These are phyloP conservation scores for Lophius piscatorius DNA, from an alignment of 2,113 vertebrate species.

Conservation along the genomic window DNA sequence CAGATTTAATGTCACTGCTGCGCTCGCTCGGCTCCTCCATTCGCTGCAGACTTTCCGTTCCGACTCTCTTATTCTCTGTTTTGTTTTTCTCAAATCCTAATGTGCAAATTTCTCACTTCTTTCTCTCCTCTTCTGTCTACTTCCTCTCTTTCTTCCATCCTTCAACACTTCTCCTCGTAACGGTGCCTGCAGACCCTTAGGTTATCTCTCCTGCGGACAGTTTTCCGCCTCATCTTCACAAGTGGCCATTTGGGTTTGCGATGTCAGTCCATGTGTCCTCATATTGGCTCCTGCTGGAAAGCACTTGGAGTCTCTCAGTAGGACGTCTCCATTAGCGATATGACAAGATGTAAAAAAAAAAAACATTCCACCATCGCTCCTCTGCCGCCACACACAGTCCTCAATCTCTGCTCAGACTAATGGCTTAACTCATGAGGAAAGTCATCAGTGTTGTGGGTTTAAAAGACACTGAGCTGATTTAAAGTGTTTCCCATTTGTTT, in stretches of 20 bases:
- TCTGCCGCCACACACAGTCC: constrained; percentile 2
- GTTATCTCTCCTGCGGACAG: too few relatives aligned
- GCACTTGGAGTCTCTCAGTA: constrained; percentile 76
- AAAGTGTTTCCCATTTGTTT: constrained; percentile 15
- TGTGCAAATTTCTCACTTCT: too few relatives aligned
- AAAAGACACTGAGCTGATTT: constrained; percentile 57
- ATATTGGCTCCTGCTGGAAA: constrained; percentile 42
- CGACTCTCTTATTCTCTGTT: constrained; percentile 14
- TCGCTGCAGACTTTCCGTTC: constrained; percentile 15
- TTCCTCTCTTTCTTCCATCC: too few relatives aligned
- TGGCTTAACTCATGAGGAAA: constrained; percentile 76
- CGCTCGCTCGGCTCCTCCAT: constrained; percentile 33
- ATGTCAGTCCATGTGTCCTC: constrained; percentile 43
- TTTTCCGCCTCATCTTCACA: too few relatives aligned
- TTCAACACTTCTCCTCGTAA: too few relatives aligned
- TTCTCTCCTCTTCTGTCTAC: too few relatives aligned
- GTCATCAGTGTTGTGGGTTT: constrained; percentile 62
- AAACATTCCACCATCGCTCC: constrained; percentile 19
- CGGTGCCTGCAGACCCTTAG: too few relatives aligned
- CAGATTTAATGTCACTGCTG: constrained; percentile 82
- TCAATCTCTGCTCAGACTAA: constrained; percentile 62
- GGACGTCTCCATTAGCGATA: too few relatives aligned
- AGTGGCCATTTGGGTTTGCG: too few relatives aligned
- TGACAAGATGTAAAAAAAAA: constrained; percentile 33
- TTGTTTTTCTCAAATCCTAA: constrained; percentile 25